These are phyloP conservation scores for Percopsis omiscomaycus DNA, from an alignment of 2,797 vertebrate genomes.

Conservation along the genomic window DNA sequence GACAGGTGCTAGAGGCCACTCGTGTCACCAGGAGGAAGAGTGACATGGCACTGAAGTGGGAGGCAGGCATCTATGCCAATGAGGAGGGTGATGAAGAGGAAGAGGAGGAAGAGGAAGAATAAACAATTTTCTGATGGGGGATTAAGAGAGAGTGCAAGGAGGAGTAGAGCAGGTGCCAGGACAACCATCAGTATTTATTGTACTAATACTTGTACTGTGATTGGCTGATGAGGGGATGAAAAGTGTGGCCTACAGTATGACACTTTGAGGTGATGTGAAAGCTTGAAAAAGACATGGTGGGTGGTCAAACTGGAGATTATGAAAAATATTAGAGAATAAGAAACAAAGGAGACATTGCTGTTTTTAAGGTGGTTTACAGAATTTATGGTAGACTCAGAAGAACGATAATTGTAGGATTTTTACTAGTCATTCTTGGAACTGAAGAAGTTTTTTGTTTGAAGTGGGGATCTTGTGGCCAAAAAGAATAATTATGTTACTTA, in stretches of 20 bases:
- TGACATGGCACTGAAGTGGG: slow-evolving; percentile 88
- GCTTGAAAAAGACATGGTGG: background rate
- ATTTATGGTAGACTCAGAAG: slow-evolving; percentile 41
- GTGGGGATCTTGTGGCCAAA: too few species aligned
- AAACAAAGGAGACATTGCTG: too few species aligned
- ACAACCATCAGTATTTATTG: slow-evolving; percentile 65
- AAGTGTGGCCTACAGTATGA: slow-evolving; percentile 35
- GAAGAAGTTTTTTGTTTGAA: too few species aligned
- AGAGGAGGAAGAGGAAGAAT: slow-evolving; percentile 47
- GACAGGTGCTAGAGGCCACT: slow-evolving; percentile 94
- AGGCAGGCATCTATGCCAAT: slow-evolving; percentile 87
- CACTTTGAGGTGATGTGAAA: slow-evolving; percentile 11
- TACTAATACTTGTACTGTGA: slow-evolving; percentile 64
- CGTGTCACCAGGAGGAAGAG: slow-evolving; percentile 95
- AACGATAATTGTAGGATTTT: slow-evolving; percentile 45
- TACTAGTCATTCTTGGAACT: background rate
- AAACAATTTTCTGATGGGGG: background rate
- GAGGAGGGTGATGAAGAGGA: slow-evolving; percentile 78
- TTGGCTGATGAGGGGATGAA: slow-evolving; percentile 18
- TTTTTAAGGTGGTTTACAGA: too few species aligned
- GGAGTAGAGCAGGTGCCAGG: slow-evolving; percentile 24
- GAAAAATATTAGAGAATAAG: too few species aligned
- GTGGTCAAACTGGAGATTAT: too few species aligned
- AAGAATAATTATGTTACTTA: too few species aligned
- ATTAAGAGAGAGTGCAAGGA: slow-evolving; percentile 19